These are phyloP conservation scores for Oceanites oceanicus DNA, from an alignment of 2,113 vertebrate genomes.

Conservation along the genomic window DNA sequence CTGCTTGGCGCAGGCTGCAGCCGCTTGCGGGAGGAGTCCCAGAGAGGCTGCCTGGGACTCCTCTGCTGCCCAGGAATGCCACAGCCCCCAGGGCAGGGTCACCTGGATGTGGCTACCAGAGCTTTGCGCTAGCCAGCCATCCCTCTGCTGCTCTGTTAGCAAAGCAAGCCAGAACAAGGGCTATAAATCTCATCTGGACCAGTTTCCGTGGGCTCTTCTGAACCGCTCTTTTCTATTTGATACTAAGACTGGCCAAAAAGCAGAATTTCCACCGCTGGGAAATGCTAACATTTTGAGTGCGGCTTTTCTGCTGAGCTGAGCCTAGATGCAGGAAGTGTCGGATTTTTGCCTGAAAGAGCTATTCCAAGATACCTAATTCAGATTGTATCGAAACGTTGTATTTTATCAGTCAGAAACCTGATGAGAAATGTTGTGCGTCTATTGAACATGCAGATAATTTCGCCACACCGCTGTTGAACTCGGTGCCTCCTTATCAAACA, in stretches of 20 bases:
- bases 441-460: not conserved
- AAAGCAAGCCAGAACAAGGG: not conserved
- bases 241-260: not conserved
- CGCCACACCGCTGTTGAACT: not conserved
- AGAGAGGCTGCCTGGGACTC: not conserved
- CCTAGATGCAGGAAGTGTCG: not conserved
- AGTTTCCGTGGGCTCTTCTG: not conserved
- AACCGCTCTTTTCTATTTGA: not conserved
- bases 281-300: not conserved
- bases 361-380: not conserved
- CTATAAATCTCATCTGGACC: not conserved
- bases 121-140: not conserved
- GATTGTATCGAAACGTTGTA: not conserved
- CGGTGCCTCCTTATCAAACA: not conserved
- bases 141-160: not conserved
- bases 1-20: not conserved
- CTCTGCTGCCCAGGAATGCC: rapidly evolving
- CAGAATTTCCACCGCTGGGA: not conserved
- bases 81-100: not conserved
- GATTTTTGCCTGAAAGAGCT: not conserved
- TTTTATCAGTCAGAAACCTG: not conserved
- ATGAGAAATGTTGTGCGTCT: not conserved
- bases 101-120: not conserved
- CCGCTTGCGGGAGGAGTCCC: rapidly evolving
- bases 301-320: not conserved